Percentiles rank a stretch among this genome's conserved stretches.
phyloP scores from a whole-genome alignment of 2,888 invertebrate species.

The Trachelus troglodyta region DNA sequence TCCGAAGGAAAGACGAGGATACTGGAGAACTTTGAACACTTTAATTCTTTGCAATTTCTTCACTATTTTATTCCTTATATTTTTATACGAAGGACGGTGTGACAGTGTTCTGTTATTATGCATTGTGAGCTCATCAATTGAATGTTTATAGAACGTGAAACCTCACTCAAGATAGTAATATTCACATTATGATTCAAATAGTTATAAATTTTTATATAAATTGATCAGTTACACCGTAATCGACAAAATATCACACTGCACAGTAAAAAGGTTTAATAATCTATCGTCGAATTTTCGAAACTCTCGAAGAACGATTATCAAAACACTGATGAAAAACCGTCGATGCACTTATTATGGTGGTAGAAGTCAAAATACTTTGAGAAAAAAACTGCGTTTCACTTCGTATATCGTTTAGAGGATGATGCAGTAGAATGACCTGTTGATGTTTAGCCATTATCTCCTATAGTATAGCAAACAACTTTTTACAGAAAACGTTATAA shows the following conservation, averaged over 20 bases:
- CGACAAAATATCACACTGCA: neutral
- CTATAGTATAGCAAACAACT: neutral
- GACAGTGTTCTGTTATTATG: neutral
- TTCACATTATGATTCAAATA: neutral
- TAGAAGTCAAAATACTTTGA: neutral
- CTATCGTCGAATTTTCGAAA: neutral
- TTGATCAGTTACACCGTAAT: neutral
- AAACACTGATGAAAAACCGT: neutral
- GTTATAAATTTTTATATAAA: neutral
- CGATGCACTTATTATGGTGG: neutral
- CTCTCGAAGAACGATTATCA: neutral
- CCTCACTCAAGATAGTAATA: too few species aligned
- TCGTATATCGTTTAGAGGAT: neutral
- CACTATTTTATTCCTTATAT: neutral
- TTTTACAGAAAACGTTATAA: slow-evolving; percentile 25
- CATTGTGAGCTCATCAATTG: neutral
- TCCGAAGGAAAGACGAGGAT: neutral
- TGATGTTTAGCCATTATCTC: neutral
- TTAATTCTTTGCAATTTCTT: neutral
- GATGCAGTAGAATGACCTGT: neutral
- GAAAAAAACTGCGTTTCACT: neutral
- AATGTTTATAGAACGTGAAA: neutral
- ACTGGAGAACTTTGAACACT: neutral
- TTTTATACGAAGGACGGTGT: neutral
- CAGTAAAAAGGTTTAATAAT: neutral